phyloP scores from a whole-genome alignment of 2,888 invertebrate species.

The Augiades crinisus region DNA sequence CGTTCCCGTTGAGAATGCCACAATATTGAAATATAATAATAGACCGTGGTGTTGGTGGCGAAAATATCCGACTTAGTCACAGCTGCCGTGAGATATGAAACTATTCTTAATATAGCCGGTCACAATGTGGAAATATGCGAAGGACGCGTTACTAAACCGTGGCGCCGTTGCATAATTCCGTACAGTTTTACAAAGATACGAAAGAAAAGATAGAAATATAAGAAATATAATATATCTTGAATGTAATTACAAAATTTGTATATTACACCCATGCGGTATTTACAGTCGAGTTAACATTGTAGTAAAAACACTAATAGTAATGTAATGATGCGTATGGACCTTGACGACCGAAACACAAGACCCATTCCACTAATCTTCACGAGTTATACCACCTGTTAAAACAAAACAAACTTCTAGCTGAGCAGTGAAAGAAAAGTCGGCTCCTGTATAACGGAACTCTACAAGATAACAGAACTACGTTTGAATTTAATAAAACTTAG shows the following conservation, averaged over 20 bases:
- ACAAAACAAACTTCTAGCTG: too few relatives aligned
- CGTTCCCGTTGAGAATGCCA: conserved; percentile 76
- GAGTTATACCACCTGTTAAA: too few relatives aligned
- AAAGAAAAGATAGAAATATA: too few relatives aligned
- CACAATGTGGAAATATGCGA: conserved; percentile 69
- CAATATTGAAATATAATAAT: conserved; percentile 80
- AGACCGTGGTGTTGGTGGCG: conserved; percentile 65
- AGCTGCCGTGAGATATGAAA: conserved; percentile 57
- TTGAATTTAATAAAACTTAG: conserved; percentile 18
- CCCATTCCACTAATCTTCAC: too few relatives aligned
- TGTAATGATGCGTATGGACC: too few relatives aligned
- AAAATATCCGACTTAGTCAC: conserved; percentile 77
- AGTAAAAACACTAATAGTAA: too few relatives aligned
- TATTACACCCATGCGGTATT: too few relatives aligned
- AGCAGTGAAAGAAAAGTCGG: too few relatives aligned
- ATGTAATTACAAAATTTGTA: too few relatives aligned
- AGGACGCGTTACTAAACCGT: conserved; percentile 46
- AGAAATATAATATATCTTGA: too few relatives aligned
- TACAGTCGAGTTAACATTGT: too few relatives aligned
- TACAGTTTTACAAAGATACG: conserved; percentile 1
- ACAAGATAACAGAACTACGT: background rate
- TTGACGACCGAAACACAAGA: too few relatives aligned
- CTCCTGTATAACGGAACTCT: background rate
- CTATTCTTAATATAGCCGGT: conserved; percentile 60
- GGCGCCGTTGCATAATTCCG: conserved; percentile 27